Percentiles rank a stretch among this genome's conserved stretches.
Conservation (phyloP, 2,888 invertebrate genomes). For the Disparrhopalites patrizii region DNA sequence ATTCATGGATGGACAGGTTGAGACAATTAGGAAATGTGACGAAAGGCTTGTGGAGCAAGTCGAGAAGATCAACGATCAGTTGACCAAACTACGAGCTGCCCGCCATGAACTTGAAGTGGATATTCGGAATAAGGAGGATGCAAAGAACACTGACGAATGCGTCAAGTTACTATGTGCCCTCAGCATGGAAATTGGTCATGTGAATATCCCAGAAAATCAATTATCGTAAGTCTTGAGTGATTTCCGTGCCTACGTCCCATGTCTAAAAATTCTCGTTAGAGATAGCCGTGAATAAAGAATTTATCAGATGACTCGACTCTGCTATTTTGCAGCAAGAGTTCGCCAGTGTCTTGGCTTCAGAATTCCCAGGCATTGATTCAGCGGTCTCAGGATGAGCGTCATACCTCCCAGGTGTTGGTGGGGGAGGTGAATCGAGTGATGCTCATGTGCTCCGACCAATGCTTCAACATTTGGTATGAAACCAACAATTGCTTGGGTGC, state of each 20-base stretch:
- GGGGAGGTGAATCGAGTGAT: slow-evolving; percentile 39
- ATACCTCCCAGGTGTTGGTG: slow-evolving; percentile 64
- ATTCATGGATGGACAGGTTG: slow-evolving; percentile 26
- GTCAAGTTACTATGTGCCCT: slow-evolving; percentile 38
- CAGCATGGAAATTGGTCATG: slow-evolving; percentile 30
- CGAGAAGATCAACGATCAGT: slow-evolving; percentile 36
- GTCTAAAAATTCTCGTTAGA: background rate
- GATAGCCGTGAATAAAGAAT: background rate
- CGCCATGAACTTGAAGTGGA: slow-evolving; percentile 46
- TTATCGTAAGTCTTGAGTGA: slow-evolving; percentile 8
- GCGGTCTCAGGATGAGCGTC: slow-evolving; percentile 77
- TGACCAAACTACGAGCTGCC: slow-evolving; percentile 39
- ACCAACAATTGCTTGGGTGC: slow-evolving; percentile 40
- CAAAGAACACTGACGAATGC: slow-evolving; percentile 44
- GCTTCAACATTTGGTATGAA: slow-evolving; percentile 44
- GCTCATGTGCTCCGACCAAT: slow-evolving; percentile 40
- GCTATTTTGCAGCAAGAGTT: slow-evolving; percentile 64
- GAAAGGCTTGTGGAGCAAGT: slow-evolving; percentile 38
- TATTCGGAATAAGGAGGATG: slow-evolving; percentile 44
- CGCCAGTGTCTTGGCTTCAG: slow-evolving; percentile 76
- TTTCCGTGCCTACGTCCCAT: background rate
- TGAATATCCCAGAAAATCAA: background rate
- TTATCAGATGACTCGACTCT: no score
- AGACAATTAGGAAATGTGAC: slow-evolving; percentile 38
- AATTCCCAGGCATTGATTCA: slow-evolving; percentile 71